Base-by-base conservation (phyloP, 1,140 invertebrate species). In the Drosophila mojavensis region DNA sequence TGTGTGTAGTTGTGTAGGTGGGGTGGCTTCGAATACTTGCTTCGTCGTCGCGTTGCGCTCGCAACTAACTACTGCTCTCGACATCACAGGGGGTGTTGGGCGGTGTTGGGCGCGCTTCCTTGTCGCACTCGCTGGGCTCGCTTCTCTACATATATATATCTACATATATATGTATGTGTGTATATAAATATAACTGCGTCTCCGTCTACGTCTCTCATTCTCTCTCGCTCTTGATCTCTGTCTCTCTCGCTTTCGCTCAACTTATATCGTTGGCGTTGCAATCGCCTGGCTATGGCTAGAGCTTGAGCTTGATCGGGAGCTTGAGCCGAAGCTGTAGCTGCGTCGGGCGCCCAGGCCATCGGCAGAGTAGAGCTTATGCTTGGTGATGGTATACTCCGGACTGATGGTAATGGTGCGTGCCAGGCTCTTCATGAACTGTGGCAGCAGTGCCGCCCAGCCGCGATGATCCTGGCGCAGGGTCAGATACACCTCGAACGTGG, bases 401-500 rank as follows among this genome's bases (percentile, higher is more conserved):
- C 96, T 96, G 92, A 97, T 95, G 92, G 97, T 96, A 81, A 97
- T 96, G 62, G 96, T 96, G 81, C 96, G 85, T 41, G 81, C 82
- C 67, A 95, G 95, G 94, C 93, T 97, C 96, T 97, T 97, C 93
- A 97, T 94, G 93, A 97, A 97, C 91, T 97, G 96, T 88, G 96
- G 96, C 93, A 97, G 93, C 75, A 97, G 93, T 55, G 95, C 95
- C 70, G 96, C 95, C 97, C 97, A 98, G 72, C 96, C 95, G 65
- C 95, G 95, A 66, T 86, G 94, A 80, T 96, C 96, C 91, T 97
- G 96, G 84, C 96, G 96, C 39, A 98, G 93, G n/a, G 96, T 97
- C 20, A 97, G 93, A 89, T 96, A 96, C 41, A 97, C 93, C 93
- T 97, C 96, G 90, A 97, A 97, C 10, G 97, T 98, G 17, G 97